Evolutionary conservation across 2,797 vertebrate species (phyloP).

Genomic region (Chiloscyllium punctatum): DNA sequence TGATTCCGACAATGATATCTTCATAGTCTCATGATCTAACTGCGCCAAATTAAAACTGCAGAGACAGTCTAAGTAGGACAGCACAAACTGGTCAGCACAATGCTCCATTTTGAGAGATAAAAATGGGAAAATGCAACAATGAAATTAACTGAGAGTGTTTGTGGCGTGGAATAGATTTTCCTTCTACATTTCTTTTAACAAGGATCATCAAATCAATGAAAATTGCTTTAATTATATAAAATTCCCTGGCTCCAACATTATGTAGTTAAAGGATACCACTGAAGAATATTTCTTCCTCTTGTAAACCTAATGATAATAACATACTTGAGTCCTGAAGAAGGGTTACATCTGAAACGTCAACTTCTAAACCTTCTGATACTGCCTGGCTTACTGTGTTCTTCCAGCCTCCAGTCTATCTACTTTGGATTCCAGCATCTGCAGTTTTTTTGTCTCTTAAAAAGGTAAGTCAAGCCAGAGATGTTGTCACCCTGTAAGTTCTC

Average conservation of each 20-base stretch:
- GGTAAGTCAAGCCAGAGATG: no score
- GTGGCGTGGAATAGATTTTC: not conserved
- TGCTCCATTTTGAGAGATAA: slow-evolving; percentile 7
- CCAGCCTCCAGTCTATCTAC: no score
- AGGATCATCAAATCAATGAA: not conserved
- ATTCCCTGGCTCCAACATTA: not conserved
- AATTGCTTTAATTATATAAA: slow-evolving; percentile 16
- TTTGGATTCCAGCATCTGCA: no score
- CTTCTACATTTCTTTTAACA: slow-evolving; percentile 1
- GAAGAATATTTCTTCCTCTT: not conserved
- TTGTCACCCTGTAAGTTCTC: no score
- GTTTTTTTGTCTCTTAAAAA: no score
- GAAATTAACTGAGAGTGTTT: not conserved
- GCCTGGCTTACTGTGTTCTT: no score
- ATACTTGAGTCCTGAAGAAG: no score
- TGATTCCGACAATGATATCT: not conserved
- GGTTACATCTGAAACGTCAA: no score
- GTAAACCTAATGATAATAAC: not conserved
- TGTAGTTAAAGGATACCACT: not conserved
- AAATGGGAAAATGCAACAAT: slow-evolving; percentile 16
- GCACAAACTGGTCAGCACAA: not conserved
- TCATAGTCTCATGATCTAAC: slow-evolving; percentile 8
- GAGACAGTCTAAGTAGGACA: not conserved
- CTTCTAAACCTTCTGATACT: no score
- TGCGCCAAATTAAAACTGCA: not conserved